Evolutionary conservation across 2,113 vertebrate species (phyloP).

Genomic region (Indicator indicator): DNA sequence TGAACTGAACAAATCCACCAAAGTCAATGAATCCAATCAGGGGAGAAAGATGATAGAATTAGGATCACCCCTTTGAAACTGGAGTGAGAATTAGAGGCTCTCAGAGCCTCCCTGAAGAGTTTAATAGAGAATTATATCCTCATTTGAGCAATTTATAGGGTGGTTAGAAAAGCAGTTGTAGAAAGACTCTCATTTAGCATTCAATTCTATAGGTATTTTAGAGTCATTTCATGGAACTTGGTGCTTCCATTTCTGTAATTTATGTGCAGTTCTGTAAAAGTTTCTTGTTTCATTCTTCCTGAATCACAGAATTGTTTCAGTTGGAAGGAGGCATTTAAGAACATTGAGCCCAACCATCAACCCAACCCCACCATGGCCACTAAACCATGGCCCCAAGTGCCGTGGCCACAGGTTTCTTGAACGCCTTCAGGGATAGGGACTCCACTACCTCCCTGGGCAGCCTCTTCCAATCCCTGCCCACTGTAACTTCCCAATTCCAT

Average conservation of each 20-base stretch:
- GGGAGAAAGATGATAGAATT: background rate
- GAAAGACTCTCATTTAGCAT: background rate
- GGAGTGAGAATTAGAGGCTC: background rate
- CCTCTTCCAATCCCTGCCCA: too few relatives aligned
- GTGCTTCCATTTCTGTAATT: background rate
- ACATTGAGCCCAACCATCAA: too few relatives aligned
- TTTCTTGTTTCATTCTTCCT: background rate
- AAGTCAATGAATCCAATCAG: background rate
- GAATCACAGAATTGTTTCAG: background rate
- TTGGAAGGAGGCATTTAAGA: too few relatives aligned
- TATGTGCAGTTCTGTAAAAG: background rate
- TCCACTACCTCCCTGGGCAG: too few relatives aligned
- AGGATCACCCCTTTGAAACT: background rate
- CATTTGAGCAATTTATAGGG: constrained; percentile 4
- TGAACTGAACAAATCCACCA: background rate
- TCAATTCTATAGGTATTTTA: background rate
- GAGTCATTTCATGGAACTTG: background rate
- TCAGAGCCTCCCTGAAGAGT: background rate
- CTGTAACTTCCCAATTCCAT: too few relatives aligned
- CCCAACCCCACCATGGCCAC: too few relatives aligned
- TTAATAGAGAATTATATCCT: background rate
- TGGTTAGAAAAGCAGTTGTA: background rate
- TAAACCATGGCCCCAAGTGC: too few relatives aligned
- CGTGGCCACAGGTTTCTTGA: too few relatives aligned
- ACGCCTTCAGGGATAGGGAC: too few relatives aligned